A percentile compares a stretch with the other conserved stretches of the same genome.
Evolutionary conservation across 2,888 invertebrate genomes (phyloP).

Genomic region (Galerucella pusilla): DNA sequence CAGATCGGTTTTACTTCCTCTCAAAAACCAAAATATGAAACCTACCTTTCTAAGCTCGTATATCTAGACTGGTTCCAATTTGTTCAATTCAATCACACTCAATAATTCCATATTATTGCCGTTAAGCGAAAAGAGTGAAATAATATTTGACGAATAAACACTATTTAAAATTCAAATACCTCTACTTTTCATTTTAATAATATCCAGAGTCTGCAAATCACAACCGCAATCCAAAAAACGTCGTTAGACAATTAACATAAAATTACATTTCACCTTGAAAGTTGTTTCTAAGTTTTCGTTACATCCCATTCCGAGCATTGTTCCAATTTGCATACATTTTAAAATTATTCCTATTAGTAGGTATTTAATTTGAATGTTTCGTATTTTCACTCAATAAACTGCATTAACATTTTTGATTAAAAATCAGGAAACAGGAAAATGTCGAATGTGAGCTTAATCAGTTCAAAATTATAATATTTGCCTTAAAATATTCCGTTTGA

Average conservation of each 20-base stretch:
- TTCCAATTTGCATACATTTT: background rate
- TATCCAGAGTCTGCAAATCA: background rate
- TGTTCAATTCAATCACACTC: too few species aligned
- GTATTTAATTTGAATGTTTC: background rate
- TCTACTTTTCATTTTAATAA: background rate
- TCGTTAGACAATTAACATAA: background rate
- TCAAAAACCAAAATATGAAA: too few species aligned
- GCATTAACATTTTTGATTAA: too few species aligned
- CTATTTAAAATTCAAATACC: background rate
- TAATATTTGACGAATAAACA: background rate
- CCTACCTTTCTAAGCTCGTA: too few species aligned
- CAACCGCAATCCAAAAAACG: background rate
- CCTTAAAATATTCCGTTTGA: too few species aligned
- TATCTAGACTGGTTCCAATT: too few species aligned
- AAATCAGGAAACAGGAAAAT: too few species aligned
- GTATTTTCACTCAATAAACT: background rate
- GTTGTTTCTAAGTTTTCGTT: background rate
- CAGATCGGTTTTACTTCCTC: too few species aligned
- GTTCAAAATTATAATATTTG: too few species aligned
- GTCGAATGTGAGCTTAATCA: too few species aligned
- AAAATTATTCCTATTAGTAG: background rate
- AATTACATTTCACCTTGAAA: background rate
- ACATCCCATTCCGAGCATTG: background rate
- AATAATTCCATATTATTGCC: too few species aligned
- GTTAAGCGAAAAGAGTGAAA: background rate